phyloP scores from a whole-genome alignment of 2,888 invertebrate genomes.

The Drosophila affinis region DNA sequence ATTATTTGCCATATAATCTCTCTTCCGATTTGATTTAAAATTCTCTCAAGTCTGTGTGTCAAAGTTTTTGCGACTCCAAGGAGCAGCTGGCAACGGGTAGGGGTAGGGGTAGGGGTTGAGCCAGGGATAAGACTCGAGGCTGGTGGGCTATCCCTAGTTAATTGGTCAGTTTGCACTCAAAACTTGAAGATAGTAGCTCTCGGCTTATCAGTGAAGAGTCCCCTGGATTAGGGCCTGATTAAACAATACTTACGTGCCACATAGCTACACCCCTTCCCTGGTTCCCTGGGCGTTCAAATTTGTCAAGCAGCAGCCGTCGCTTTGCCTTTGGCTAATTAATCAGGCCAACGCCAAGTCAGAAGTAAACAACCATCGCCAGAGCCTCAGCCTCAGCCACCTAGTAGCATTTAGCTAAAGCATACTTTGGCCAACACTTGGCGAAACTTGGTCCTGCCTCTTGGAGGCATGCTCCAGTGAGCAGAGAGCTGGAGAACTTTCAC shows the following conservation, averaged over 20 bases:
- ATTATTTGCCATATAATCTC: slow-evolving; percentile 73
- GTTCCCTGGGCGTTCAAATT: too few relatives aligned
- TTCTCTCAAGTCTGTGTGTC: slow-evolving; percentile 62
- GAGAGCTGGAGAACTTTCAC: slow-evolving; percentile 65
- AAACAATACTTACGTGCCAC: slow-evolving; percentile 28
- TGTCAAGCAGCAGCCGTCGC: slow-evolving; percentile 25
- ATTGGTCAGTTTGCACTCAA: slow-evolving; percentile 54
- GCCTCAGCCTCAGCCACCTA: slow-evolving; percentile 40
- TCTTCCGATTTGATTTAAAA: slow-evolving; percentile 66
- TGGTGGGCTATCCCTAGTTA: slow-evolving; percentile 49
- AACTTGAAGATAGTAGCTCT: slow-evolving; percentile 43
- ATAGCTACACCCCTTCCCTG: slow-evolving; percentile 9
- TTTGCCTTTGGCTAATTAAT: slow-evolving; percentile 62
- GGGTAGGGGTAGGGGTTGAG: slow-evolving; percentile 16
- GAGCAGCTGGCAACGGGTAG: background rate
- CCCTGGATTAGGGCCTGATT: slow-evolving; percentile 30
- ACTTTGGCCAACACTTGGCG: slow-evolving; percentile 56
- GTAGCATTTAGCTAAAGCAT: slow-evolving; percentile 62
- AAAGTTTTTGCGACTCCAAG: slow-evolving; percentile 51
- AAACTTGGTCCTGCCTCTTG: slow-evolving; percentile 30
- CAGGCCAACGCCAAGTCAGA: slow-evolving; percentile 56
- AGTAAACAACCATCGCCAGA: slow-evolving; percentile 54
- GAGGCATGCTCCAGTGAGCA: slow-evolving; percentile 4
- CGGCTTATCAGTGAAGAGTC: slow-evolving; percentile 13
- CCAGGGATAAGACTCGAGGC: slow-evolving; percentile 47